Evolutionary conservation across 2,113 vertebrate genomes (phyloP).

Genomic region (Corythaixoides concolor): DNA sequence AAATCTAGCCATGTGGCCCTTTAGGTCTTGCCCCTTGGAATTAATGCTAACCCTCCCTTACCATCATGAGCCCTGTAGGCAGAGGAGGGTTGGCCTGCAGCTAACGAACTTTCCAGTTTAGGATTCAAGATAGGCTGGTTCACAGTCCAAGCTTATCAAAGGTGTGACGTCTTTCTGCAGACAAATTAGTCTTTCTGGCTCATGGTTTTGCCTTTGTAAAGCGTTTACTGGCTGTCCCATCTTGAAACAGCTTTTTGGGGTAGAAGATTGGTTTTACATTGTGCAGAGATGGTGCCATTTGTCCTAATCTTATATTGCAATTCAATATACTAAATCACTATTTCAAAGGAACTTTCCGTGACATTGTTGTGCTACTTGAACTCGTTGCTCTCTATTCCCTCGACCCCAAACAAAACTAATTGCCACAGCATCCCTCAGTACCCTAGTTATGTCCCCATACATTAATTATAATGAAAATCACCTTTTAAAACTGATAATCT

Average conservation of each 20-base stretch:
- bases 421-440: not conserved
- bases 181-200: not conserved
- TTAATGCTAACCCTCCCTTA: not conserved
- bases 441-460: not conserved
- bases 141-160: not conserved
- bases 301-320: not conserved
- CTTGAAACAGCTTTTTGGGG: not conserved
- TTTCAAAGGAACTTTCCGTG: not conserved
- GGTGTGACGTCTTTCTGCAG: not conserved
- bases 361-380: not conserved
- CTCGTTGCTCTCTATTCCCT: not conserved
- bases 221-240: not conserved
- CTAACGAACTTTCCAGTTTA: not conserved
- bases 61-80: not conserved
- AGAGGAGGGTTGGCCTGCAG: not conserved
- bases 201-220: not conserved
- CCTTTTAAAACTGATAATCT: conserved; percentile 2
- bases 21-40: not conserved
- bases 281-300: not conserved
- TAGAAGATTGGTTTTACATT: not conserved
- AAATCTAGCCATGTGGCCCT: not conserved
- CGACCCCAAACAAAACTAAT: not conserved
- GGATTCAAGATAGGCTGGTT: not conserved
- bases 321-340: not conserved
- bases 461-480: not conserved